These are phyloP conservation scores for Microplitis demolitor DNA, from an alignment of 1,140 invertebrate genomes.

Conservation along the genomic window DNA sequence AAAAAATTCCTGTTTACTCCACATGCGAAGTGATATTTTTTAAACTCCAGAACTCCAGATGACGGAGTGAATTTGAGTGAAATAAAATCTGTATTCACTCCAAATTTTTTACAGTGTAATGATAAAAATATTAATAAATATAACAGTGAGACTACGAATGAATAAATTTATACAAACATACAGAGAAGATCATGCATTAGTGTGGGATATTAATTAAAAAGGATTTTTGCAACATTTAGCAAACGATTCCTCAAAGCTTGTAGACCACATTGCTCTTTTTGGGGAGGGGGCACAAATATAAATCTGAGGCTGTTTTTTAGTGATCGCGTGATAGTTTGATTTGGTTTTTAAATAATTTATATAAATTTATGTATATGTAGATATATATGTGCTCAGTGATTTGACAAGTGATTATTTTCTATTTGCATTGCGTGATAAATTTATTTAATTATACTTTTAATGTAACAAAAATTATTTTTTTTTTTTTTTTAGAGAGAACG, in stretches of 20 bases:
- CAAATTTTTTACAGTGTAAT: too few relatives aligned
- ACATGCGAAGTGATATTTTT: too few relatives aligned
- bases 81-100: too few relatives aligned
- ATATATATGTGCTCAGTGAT: constrained; percentile 3
- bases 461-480: too few relatives aligned
- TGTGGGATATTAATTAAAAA: constrained; percentile 24
- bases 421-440: not conserved
- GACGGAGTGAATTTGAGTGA: too few relatives aligned
- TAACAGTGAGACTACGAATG: constrained; percentile 33
- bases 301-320: not conserved
- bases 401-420: not conserved
- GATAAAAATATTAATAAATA: constrained; percentile 9
- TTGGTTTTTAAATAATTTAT: constrained; percentile 2
- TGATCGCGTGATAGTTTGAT: not conserved
- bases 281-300: not conserved
- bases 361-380: not conserved
- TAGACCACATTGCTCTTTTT: constrained; percentile 17
- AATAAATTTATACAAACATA: constrained; percentile 33
- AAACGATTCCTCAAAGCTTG: constrained; percentile 44
- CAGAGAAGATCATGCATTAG: constrained; percentile 43
- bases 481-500: too few relatives aligned
- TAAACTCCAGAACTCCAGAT: too few relatives aligned
- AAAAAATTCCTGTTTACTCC: too few relatives aligned
- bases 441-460: too few relatives aligned
- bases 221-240: constrained; percentile 31